Evolutionary conservation across 2,888 invertebrate species (phyloP).

Genomic region (Archaeoteleia sp.): DNA sequence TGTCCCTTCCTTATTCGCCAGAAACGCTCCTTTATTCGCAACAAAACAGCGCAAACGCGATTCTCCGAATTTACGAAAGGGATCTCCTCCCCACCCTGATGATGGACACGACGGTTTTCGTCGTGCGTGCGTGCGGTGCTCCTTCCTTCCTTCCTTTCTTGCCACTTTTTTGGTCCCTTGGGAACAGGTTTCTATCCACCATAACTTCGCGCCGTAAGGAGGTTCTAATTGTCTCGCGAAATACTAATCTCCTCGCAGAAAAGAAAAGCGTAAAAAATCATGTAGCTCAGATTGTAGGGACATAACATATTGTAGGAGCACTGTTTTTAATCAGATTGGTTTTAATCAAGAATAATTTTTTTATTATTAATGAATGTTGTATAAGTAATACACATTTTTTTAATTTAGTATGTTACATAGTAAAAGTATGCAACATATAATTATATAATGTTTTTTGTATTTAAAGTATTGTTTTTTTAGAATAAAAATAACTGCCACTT

Average conservation of each 20-base stretch:
- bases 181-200: conserved; percentile 44
- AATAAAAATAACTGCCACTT: too few relatives aligned
- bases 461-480: too few relatives aligned
- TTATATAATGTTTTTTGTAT: too few relatives aligned
- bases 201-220: conserved; percentile 21
- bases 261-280: neutral
- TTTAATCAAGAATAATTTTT: too few relatives aligned
- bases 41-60: conserved; percentile 32
- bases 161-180: conserved; percentile 25
- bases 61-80: conserved; percentile 49
- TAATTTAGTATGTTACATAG: too few relatives aligned
- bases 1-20: conserved; percentile 9
- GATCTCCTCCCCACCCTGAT: conserved; percentile 21
- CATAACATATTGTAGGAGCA: too few relatives aligned
- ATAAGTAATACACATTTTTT: too few relatives aligned
- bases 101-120: conserved; percentile 43
- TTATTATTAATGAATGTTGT: too few relatives aligned
- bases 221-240: conserved; percentile 48
- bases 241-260: conserved; percentile 37
- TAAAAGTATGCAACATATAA: too few relatives aligned
- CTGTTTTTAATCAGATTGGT: too few relatives aligned
- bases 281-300: too few relatives aligned
- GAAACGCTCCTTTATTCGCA: conserved; percentile 41
- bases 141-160: conserved; percentile 36
- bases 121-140: conserved; percentile 6